A percentile compares a stretch with the other conserved stretches of the same genome.
Evolutionary conservation across 2,797 vertebrate genomes (phyloP).

Genomic region (Peromyscus melanophrys): DNA sequence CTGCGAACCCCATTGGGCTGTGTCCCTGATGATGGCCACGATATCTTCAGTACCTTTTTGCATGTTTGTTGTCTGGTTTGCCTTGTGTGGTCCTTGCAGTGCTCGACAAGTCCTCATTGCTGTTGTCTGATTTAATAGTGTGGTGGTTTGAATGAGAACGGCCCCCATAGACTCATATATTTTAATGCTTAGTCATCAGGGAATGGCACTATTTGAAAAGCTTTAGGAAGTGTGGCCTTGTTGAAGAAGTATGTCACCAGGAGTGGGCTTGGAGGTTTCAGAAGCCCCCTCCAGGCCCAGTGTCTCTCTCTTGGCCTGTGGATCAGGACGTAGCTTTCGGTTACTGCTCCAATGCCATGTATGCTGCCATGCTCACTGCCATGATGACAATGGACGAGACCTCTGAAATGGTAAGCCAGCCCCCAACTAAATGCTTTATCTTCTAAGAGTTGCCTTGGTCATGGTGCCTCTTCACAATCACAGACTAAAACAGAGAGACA

Average conservation of each 20-base stretch:
- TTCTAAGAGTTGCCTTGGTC: not conserved
- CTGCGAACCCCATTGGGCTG: not conserved
- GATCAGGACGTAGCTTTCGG: not conserved
- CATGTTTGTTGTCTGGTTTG: not conserved
- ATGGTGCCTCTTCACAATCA: not conserved
- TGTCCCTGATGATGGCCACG: not conserved
- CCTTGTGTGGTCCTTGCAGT: fast-evolving
- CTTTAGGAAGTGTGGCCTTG: not conserved
- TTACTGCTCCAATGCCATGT: not conserved
- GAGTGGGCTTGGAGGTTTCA: not conserved
- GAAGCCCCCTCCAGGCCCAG: not conserved
- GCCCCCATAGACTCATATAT: not conserved
- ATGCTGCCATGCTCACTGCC: not conserved
- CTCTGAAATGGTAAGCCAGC: not conserved
- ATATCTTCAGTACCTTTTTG: fast-evolving
- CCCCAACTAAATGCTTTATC: not conserved
- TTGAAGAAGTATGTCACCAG: not conserved
- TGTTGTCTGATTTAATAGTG: not conserved
- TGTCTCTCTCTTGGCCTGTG: not conserved
- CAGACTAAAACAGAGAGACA: not conserved
- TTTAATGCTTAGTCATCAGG: not conserved
- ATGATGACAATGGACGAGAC: too few relatives aligned
- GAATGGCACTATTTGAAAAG: not conserved
- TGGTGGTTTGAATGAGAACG: not conserved
- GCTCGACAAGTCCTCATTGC: fast-evolving